phyloP scores from a whole-genome alignment of 2,113 vertebrate species.

The Symphodus melops region DNA sequence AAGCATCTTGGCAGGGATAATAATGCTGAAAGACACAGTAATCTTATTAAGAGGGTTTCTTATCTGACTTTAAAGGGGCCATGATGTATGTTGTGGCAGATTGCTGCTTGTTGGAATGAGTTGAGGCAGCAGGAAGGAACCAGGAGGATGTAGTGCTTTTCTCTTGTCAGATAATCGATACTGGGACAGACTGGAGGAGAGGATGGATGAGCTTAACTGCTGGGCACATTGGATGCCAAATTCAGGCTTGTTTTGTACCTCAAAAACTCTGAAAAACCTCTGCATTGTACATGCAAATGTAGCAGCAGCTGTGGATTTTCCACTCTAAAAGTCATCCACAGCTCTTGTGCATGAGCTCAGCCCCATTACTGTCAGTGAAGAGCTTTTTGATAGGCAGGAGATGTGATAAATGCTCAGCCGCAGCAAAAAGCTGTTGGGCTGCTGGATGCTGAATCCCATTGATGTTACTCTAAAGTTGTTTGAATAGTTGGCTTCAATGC shows the following conservation, averaged over 20 bases:
- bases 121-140: constrained; percentile 78
- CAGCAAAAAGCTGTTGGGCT: constrained; percentile 55
- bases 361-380: constrained; percentile 64
- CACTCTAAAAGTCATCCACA: constrained; percentile 64
- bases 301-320: constrained; percentile 63
- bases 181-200: constrained; percentile 65
- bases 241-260: constrained; percentile 40
- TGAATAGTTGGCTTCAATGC: constrained; percentile 58
- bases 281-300: constrained; percentile 39
- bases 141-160: constrained; percentile 76
- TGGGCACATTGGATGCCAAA: constrained; percentile 50
- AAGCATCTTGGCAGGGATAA: constrained; percentile 52
- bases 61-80: constrained; percentile 67
- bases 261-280: constrained; percentile 54
- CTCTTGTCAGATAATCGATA: constrained; percentile 82
- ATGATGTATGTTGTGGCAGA: constrained; percentile 73
- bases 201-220: constrained; percentile 66
- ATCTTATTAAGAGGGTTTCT: constrained; percentile 72
- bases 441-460: constrained; percentile 53
- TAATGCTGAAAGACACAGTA: constrained; percentile 58
- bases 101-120: constrained; percentile 66
- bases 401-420: constrained; percentile 60
- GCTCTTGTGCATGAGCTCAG: constrained; percentile 67
- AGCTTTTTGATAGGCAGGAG: constrained; percentile 68
- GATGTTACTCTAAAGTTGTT: constrained; percentile 67